phyloP scores from a whole-genome alignment of 2,797 vertebrate genomes.

The Anas bernieri region DNA sequence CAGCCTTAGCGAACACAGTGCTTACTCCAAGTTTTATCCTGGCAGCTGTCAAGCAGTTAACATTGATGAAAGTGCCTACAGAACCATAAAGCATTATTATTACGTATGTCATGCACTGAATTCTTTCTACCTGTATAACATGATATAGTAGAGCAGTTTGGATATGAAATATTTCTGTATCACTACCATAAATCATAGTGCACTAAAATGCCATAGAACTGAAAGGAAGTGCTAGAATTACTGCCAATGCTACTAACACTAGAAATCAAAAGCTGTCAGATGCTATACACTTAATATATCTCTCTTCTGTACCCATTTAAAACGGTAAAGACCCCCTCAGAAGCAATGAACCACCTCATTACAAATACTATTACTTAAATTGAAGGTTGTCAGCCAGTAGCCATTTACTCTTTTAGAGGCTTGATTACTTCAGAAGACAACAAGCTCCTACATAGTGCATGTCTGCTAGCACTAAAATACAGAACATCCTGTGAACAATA shows the following conservation, averaged over 20 bases:
- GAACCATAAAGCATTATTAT: conserved; percentile 46
- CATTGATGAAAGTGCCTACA: neutral
- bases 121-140: conserved; percentile 43
- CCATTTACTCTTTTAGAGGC: neutral
- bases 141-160: conserved; percentile 40
- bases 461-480: neutral
- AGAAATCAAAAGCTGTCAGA: conserved; percentile 53
- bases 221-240: conserved; percentile 51
- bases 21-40: neutral
- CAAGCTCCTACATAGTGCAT: neutral
- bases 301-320: neutral
- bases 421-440: neutral
- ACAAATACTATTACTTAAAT: conserved; percentile 1
- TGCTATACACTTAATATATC: neutral
- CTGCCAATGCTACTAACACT: neutral
- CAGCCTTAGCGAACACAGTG: neutral
- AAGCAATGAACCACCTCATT: conserved; percentile 33
- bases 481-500: neutral
- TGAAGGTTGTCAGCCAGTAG: neutral
- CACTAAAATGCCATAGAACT: neutral
- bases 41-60: conserved; percentile 45
- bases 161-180: conserved; percentile 45
- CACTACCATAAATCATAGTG: conserved; percentile 30
- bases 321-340: neutral
- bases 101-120: neutral